Percentiles rank a stretch among this genome's conserved stretches.
These are phyloP conservation scores for Pseudomyrmex gracilis DNA, from an alignment of 1,140 invertebrate species.

Conservation along the genomic window DNA sequence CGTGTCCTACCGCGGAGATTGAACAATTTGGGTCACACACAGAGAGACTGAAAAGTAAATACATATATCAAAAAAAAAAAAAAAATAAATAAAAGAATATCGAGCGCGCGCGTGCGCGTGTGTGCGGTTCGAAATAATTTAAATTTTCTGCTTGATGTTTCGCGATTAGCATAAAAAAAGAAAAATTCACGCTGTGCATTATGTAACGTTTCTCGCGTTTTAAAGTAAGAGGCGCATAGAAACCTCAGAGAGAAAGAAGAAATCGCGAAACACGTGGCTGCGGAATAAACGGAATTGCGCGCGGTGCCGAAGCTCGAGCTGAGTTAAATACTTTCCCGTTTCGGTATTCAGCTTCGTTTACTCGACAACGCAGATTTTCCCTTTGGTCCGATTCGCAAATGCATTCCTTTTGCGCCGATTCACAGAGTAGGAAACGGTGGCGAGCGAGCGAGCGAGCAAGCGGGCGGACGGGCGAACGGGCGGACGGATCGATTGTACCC, in stretches of 20 bases:
- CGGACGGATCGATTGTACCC: slow-evolving; percentile 56
- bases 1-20: neutral
- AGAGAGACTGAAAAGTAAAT: neutral
- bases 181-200: no score
- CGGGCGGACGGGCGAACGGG: neutral
- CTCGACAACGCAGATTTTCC: slow-evolving; percentile 66
- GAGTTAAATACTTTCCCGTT: slow-evolving; percentile 76
- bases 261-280: slow-evolving; percentile 28
- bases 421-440: neutral
- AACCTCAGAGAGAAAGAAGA: slow-evolving; percentile 20
- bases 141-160: neutral
- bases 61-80: neutral
- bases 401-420: slow-evolving; percentile 66
- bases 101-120: neutral
- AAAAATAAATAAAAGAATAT: no score
- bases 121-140: neutral
- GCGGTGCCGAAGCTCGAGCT: slow-evolving; percentile 15
- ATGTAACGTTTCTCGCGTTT: neutral
- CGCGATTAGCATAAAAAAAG: neutral
- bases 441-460: neutral
- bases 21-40: neutral
- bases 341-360: slow-evolving; percentile 70
- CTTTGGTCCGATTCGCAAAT: slow-evolving; percentile 70
- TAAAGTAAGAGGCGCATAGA: neutral
- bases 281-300: slow-evolving; percentile 47